Evolutionary conservation across 1,140 invertebrate genomes (phyloP).

Genomic region (Aphaenogaster rudis): DNA sequence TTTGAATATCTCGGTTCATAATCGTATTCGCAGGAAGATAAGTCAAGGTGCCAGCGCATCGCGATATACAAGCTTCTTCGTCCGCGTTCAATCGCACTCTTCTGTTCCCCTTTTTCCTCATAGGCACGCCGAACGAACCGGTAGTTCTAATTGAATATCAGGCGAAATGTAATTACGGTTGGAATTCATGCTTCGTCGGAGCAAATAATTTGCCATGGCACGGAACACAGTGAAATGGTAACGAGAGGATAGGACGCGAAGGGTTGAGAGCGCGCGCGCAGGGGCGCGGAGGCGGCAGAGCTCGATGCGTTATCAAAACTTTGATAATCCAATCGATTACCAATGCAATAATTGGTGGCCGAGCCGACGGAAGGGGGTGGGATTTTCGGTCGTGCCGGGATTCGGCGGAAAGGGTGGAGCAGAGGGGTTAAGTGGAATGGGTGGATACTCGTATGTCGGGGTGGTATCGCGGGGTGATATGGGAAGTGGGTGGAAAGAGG

Average conservation of each 20-base stretch:
- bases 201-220: slow-evolving; percentile 87
- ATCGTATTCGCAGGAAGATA: not conserved
- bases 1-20: not conserved
- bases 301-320: slow-evolving; percentile 82
- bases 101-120: slow-evolving; percentile 59
- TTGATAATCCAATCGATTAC: slow-evolving; percentile 83
- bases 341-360: slow-evolving; percentile 81
- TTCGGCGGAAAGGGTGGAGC: slow-evolving; percentile 64
- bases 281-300: slow-evolving; percentile 74
- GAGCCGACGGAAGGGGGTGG: slow-evolving; percentile 65
- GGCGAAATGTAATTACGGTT: slow-evolving; percentile 87
- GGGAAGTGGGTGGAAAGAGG: slow-evolving; percentile 43
- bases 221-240: slow-evolving; percentile 84
- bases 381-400: slow-evolving; percentile 74
- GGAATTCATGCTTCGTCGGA: slow-evolving; percentile 87
- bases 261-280: slow-evolving; percentile 66
- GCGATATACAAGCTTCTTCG: slow-evolving; percentile 58
- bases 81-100: slow-evolving; percentile 66
- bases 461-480: slow-evolving; percentile 48
- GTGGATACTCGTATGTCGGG: slow-evolving; percentile 69
- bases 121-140: slow-evolving; percentile 74
- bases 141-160: slow-evolving; percentile 88
- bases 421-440: slow-evolving; percentile 68
- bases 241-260: slow-evolving; percentile 77
- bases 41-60: slow-evolving; percentile 8